Evolutionary conservation across 2,797 vertebrate genomes (phyloP), one percentile per base, ranked within the genome.

Genomic region (Sylvilagus floridanus): DNA sequence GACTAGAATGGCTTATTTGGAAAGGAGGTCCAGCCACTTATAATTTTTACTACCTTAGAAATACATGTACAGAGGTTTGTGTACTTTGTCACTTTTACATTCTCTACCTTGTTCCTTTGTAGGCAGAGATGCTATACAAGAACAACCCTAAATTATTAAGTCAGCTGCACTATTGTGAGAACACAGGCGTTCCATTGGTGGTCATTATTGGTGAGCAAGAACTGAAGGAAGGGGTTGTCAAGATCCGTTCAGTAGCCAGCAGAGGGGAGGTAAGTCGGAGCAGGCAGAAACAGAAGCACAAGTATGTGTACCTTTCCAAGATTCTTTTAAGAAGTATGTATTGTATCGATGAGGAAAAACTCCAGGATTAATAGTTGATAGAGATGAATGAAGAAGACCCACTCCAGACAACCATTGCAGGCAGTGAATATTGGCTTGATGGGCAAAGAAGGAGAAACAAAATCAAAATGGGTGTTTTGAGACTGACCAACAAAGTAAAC

Each of bases 121-220:
- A 99, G 99, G 99, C 99, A 81, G 99, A 99, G 97, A 98, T 99
- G 94, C 97, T 99, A 93, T 99, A 99, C 96, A 99, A 99, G 97
- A 99, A 99, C 96, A 99, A 99, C 88, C 99, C 99, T 10, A 99
- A 99, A 96, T 97, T 99, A 88, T 98, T 99, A 97, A 99, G 98
- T 93, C 99, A 99, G 97, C 97, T 99, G 90, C 99, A 99, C 84
- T 98, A 99, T 96, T 99, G 99, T 8, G 99, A 99, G 98, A 98
- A 99, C 89, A 97, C 77, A 0, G 99, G 99, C 7, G 99, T 99
- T 97, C 99, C 99, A 28, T 96, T 99, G n/a, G 99, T 99, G 97
- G 99, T 99, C 81, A 99, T 99, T 88, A 95, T 99, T 95, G 99
- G 99, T 90, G 99, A 99, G 92, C 99, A 99, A 97, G 99, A 99